phyloP scores from a whole-genome alignment of 2,113 vertebrate genomes.

The Mohoua ochrocephala region DNA sequence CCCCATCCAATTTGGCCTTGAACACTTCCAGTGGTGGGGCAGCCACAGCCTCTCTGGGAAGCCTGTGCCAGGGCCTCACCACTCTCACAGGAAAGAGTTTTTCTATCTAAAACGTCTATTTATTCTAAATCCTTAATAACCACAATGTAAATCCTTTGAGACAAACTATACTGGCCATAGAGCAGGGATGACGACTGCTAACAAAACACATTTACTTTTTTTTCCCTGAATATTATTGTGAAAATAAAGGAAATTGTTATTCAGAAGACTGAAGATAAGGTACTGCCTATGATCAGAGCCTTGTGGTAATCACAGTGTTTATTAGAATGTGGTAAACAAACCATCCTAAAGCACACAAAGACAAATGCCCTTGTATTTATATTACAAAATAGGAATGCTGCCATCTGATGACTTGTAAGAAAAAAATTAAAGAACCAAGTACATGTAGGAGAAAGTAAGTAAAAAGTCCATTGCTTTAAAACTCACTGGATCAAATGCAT shows the following conservation, averaged over 20 bases:
- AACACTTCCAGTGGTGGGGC: not conserved
- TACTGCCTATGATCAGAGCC: not conserved
- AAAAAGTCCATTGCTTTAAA: not conserved
- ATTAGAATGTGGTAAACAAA: not conserved
- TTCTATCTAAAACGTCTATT: not conserved
- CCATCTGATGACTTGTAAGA: not conserved
- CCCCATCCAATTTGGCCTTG: not conserved
- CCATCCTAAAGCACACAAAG: not conserved
- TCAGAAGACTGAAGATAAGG: not conserved
- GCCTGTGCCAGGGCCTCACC: not conserved
- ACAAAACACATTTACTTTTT: not conserved
- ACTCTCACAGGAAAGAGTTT: not conserved
- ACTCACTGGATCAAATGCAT: not conserved
- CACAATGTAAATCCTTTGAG: not conserved
- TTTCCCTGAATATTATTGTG: not conserved
- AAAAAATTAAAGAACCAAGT: not conserved
- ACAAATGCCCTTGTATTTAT: not conserved
- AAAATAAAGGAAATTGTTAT: not conserved
- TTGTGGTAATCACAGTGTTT: not conserved
- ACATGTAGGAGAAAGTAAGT: not conserved
- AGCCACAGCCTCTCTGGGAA: not conserved
- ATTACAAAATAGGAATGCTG: not conserved
- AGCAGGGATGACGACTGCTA: not conserved
- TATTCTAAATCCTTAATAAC: not conserved
- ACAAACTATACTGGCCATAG: not conserved